Evolutionary conservation across 1,140 invertebrate genomes (phyloP).

Genomic region (Cepaea nemoralis): DNA sequence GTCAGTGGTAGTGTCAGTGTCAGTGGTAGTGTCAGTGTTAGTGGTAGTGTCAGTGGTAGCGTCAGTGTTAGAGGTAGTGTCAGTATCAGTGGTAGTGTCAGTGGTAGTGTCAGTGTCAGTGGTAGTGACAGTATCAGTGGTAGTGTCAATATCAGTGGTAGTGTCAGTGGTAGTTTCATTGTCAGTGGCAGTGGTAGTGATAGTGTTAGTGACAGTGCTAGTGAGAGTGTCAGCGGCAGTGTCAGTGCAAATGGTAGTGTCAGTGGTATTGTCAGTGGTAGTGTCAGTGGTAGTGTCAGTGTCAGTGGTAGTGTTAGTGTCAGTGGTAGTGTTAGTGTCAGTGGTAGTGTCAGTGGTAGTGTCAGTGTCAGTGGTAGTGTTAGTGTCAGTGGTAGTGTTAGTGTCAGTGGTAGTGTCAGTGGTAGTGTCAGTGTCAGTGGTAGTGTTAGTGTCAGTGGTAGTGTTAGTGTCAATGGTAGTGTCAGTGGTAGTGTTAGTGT

Average conservation of each 20-base stretch:
- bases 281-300: conserved; percentile 2
- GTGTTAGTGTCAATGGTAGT: too few species aligned
- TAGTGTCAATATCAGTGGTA: neutral
- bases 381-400: too few species aligned
- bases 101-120: neutral
- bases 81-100: neutral
- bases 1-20: neutral
- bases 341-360: neutral
- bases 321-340: too few species aligned
- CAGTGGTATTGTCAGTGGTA: neutral
- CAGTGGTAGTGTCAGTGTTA: neutral
- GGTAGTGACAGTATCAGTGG: neutral
- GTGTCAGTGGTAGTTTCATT: neutral
- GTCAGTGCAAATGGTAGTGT: conserved; percentile 3
- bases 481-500: too few species aligned
- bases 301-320: too few species aligned
- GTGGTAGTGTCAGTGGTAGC: neutral
- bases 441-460: too few species aligned
- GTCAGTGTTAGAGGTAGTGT: too few species aligned
- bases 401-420: neutral
- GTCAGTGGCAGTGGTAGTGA: neutral
- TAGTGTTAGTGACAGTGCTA: conserved; percentile 4
- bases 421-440: neutral
- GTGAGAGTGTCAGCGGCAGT: neutral
- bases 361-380: neutral